phyloP scores from a whole-genome alignment of 1,140 invertebrate genomes.

The Heliconius melpomene region DNA sequence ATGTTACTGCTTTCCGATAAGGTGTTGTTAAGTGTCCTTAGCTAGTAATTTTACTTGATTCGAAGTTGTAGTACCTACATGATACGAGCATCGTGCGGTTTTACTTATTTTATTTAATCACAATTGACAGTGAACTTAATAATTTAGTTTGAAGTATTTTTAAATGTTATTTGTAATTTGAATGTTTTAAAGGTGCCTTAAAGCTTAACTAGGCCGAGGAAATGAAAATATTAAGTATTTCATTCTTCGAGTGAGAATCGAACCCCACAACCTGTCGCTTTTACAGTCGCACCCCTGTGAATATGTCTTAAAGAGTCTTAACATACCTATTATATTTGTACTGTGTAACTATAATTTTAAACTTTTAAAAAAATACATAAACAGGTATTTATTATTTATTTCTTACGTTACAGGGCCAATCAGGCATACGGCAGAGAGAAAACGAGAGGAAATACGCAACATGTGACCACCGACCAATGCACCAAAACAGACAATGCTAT shows the following conservation, averaged over 20 bases:
- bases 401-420: constrained; percentile 57
- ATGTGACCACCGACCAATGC: constrained; percentile 74
- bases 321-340: too few relatives aligned
- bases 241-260: too few relatives aligned
- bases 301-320: too few relatives aligned
- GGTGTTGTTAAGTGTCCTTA: constrained; percentile 29
- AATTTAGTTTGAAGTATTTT: too few relatives aligned
- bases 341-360: too few relatives aligned
- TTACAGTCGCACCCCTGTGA: too few relatives aligned
- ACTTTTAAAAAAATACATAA: neutral
- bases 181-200: too few relatives aligned
- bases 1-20: constrained; percentile 23
- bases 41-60: constrained; percentile 24
- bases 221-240: too few relatives aligned
- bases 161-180: too few relatives aligned
- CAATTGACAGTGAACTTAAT: neutral
- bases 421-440: constrained; percentile 42
- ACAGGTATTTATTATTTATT: constrained; percentile 30
- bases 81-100: neutral
- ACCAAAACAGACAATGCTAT: constrained; percentile 56
- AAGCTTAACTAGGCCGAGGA: too few relatives aligned
- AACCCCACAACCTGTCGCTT: too few relatives aligned
- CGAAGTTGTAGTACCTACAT: neutral
- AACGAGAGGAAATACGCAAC: constrained; percentile 50
- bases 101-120: neutral